Evolutionary conservation across 2,113 vertebrate species (phyloP).

Genomic region (Synodontis membranacea): DNA sequence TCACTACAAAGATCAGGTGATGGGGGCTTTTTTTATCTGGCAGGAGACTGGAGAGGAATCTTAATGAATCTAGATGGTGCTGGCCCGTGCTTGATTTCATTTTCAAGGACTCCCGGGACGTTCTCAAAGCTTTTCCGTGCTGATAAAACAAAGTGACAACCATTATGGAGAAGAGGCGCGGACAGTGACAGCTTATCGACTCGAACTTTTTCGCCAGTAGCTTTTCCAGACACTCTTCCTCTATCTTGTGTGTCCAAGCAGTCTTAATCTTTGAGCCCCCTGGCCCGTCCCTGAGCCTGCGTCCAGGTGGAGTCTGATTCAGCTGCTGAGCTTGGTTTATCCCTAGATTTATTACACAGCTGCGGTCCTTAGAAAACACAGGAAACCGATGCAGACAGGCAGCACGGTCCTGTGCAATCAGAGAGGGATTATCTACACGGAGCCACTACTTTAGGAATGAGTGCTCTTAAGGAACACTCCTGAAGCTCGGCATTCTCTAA

Average conservation of each 20-base stretch:
- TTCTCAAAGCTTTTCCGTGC: slow-evolving; percentile 15
- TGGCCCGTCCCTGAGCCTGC: slow-evolving; percentile 18
- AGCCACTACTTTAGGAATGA: slow-evolving; percentile 32
- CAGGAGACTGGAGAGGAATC: slow-evolving; percentile 31
- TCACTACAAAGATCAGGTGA: slow-evolving; percentile 32
- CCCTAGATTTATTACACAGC: slow-evolving; percentile 47
- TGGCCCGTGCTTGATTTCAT: slow-evolving; percentile 25
- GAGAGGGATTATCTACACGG: slow-evolving; percentile 31
- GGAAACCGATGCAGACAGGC: slow-evolving; percentile 10
- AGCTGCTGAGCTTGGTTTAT: slow-evolving; percentile 37
- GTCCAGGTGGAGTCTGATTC: slow-evolving; percentile 37
- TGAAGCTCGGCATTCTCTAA: background rate
- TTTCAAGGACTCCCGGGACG: slow-evolving; percentile 26
- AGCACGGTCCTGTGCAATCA: slow-evolving; percentile 31
- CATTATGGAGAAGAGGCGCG: slow-evolving; percentile 16
- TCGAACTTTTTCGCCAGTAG: slow-evolving; percentile 6
- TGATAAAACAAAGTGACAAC: slow-evolving; percentile 13
- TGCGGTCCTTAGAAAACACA: slow-evolving; percentile 30
- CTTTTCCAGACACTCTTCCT: background rate
- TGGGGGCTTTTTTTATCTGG: background rate
- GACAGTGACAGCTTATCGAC: slow-evolving; percentile 12
- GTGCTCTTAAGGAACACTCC: slow-evolving; percentile 35
- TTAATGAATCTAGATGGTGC: slow-evolving; percentile 34
- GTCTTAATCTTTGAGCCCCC: slow-evolving; percentile 21
- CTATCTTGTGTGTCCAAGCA: slow-evolving; percentile 21